Evolutionary conservation across 2,888 invertebrate genomes (phyloP).

Genomic region (Oeneis ivallda): DNA sequence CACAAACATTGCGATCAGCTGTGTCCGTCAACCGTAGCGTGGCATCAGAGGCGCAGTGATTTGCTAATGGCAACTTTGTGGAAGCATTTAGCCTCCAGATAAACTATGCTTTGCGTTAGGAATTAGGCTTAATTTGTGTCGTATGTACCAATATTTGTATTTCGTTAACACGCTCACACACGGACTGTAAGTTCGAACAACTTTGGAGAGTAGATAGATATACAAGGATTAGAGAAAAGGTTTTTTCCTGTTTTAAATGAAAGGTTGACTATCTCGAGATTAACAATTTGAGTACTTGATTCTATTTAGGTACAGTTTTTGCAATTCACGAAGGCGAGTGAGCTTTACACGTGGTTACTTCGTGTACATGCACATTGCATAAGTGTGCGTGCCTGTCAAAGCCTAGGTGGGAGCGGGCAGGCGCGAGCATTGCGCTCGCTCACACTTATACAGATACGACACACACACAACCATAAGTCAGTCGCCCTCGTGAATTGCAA

Average conservation of each 20-base stretch:
- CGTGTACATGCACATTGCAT: too few relatives aligned
- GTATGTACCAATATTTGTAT: slow-evolving; percentile 74
- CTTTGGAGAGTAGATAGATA: slow-evolving; percentile 4
- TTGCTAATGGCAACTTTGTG: slow-evolving; percentile 70
- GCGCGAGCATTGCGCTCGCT: too few relatives aligned
- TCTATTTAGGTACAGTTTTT: too few relatives aligned
- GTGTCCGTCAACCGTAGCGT: slow-evolving; percentile 35
- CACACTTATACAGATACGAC: too few relatives aligned
- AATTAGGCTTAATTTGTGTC: slow-evolving; percentile 80
- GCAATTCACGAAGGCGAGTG: too few relatives aligned
- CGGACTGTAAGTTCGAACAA: slow-evolving; percentile 37
- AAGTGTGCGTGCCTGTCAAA: too few relatives aligned
- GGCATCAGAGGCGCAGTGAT: slow-evolving; percentile 29
- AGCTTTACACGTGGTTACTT: too few relatives aligned
- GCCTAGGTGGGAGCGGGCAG: too few relatives aligned
- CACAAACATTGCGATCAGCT: neutral
- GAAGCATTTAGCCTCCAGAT: slow-evolving; percentile 77
- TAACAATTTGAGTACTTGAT: too few relatives aligned
- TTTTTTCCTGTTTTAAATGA: neutral
- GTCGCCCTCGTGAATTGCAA: too few relatives aligned
- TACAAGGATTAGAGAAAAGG: neutral
- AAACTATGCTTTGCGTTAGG: slow-evolving; percentile 74
- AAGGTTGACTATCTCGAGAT: neutral
- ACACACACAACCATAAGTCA: too few relatives aligned
- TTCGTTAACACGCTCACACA: slow-evolving; percentile 74